A percentile compares a stretch with the other conserved stretches of the same genome.
Evolutionary conservation across 1,140 invertebrate genomes (phyloP).

Genomic region (Drosophila lacteicornis): DNA sequence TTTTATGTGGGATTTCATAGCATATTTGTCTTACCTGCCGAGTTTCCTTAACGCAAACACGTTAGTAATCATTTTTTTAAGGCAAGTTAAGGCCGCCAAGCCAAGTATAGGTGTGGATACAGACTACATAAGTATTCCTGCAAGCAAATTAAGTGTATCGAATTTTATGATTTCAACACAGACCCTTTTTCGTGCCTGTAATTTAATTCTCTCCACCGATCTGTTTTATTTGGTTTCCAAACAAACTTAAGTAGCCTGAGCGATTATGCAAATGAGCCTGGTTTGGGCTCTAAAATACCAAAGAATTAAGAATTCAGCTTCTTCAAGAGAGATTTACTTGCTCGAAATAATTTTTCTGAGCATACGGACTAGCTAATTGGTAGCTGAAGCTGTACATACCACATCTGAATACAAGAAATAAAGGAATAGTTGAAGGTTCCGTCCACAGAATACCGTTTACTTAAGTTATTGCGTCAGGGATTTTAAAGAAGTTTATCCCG

Average conservation of each 20-base stretch:
- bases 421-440: neutral
- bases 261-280: constrained; percentile 40
- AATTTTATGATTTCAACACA: constrained; percentile 48
- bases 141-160: constrained; percentile 44
- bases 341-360: neutral
- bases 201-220: constrained; percentile 32
- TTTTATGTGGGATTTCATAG: constrained; percentile 10
- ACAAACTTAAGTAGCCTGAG: neutral
- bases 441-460: neutral
- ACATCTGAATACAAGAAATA: too few relatives aligned
- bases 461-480: neutral
- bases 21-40: neutral
- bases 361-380: neutral
- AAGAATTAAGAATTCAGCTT: constrained; percentile 18
- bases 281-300: neutral
- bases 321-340: neutral
- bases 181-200: constrained; percentile 39
- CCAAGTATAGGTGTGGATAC: neutral
- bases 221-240: constrained; percentile 22
- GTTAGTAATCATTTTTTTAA: constrained; percentile 4
- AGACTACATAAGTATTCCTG: constrained; percentile 15
- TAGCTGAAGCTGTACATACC: neutral
- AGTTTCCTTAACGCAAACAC: constrained; percentile 1
- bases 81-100: constrained; percentile 1
- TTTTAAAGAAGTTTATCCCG: neutral